A percentile compares a stretch with the other conserved stretches of the same genome.
These are phyloP conservation scores for Helarctos malayanus DNA, from an alignment of 2,797 vertebrate species.

Conservation along the genomic window DNA sequence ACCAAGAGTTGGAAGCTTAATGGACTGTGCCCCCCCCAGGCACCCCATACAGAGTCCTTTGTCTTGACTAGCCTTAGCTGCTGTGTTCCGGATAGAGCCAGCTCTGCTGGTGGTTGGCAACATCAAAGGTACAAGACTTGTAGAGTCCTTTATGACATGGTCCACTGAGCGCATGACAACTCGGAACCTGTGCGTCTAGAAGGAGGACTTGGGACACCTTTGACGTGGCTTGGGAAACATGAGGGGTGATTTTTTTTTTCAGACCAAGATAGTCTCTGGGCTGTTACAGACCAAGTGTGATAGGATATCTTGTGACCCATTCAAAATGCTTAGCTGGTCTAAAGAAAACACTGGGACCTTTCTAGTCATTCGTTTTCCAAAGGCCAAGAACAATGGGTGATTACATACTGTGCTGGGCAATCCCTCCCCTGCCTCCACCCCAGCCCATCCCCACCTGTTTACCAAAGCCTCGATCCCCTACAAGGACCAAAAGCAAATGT, in stretches of 20 bases:
- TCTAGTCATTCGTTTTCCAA: conserved; percentile 46
- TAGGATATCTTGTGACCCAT: background rate
- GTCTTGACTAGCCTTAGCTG: background rate
- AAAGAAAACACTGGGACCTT: background rate
- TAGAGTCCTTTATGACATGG: background rate
- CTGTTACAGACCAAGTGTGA: background rate
- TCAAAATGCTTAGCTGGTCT: background rate
- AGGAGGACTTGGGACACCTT: background rate
- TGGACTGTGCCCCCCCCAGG: too few species aligned
- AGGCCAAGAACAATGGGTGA: conserved; percentile 32
- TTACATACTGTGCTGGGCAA: background rate
- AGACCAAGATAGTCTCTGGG: background rate
- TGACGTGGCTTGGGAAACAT: background rate
- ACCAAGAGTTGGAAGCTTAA: background rate
- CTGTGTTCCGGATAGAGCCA: background rate
- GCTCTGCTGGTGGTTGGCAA: background rate
- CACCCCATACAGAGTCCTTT: background rate
- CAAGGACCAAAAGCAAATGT: conserved; percentile 42
- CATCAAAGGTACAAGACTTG: background rate
- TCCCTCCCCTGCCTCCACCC: background rate
- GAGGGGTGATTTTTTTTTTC: conserved; percentile 9
- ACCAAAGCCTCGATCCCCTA: conserved; percentile 9
- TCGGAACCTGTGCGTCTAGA: conserved; percentile 14
- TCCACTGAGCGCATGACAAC: background rate
- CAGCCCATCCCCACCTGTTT: background rate